A percentile compares a stretch with the other conserved stretches of the same genome.
phyloP scores from a whole-genome alignment of 1,140 invertebrate species.

The Conus ventricosus region DNA sequence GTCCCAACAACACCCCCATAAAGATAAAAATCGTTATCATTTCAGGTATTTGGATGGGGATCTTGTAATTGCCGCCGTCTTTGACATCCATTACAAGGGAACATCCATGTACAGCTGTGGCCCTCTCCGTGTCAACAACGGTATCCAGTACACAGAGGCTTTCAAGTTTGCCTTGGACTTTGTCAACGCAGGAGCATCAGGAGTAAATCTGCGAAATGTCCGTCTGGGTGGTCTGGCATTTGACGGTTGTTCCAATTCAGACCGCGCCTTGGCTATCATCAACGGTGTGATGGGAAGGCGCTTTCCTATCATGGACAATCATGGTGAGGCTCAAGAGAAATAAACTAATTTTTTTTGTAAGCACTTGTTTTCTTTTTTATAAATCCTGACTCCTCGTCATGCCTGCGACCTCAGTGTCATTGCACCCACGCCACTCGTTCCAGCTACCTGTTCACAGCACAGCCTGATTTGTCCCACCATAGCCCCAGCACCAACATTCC shows the following conservation, averaged over 20 bases:
- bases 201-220: conserved; percentile 77
- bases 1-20: no score
- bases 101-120: conserved; percentile 61
- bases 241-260: conserved; percentile 64
- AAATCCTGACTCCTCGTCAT: no score
- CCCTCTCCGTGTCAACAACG: conserved; percentile 53
- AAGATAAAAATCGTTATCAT: no score
- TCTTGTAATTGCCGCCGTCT: conserved; percentile 65
- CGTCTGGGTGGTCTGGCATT: conserved; percentile 78
- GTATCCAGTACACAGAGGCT: conserved; percentile 68
- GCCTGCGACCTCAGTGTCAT: no score
- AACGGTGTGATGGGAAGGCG: conserved; percentile 54
- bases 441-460: no score
- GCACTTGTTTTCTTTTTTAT: no score
- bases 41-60: conserved; percentile 62
- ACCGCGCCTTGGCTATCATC: conserved; percentile 56
- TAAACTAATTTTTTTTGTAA: no score
- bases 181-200: conserved; percentile 61
- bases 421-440: no score
- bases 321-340: not conserved
- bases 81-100: conserved; percentile 66
- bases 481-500: no score
- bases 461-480: no score
- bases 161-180: conserved; percentile 65
- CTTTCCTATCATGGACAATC: conserved; percentile 19